Evolutionary conservation across 2,888 invertebrate genomes (phyloP).

Genomic region (Cecidostiba fungosa): DNA sequence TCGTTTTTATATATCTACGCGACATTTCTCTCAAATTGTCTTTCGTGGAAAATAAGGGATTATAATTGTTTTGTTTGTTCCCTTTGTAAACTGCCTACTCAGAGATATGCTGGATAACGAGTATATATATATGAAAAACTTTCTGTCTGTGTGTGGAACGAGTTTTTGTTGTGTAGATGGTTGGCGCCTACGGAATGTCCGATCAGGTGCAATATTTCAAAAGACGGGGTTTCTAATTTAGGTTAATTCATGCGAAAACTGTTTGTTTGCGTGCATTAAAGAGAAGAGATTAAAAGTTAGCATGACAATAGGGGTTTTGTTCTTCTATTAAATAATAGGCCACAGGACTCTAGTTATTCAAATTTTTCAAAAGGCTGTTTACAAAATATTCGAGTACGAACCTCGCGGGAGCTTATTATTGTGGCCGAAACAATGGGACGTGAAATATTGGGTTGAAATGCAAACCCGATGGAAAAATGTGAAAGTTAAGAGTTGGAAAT

Average conservation of each 20-base stretch:
- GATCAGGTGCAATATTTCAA: background rate
- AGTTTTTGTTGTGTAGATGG: constrained; percentile 1
- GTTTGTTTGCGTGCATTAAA: background rate
- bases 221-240: background rate
- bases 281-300: background rate
- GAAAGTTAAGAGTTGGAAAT: background rate
- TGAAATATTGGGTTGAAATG: constrained; percentile 9
- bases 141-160: background rate
- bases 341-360: background rate
- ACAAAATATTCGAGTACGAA: constrained; percentile 2
- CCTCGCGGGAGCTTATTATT: background rate
- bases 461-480: constrained; percentile 31
- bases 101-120: constrained; percentile 5
- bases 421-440: background rate
- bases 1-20: background rate
- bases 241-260: background rate
- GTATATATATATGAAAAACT: background rate
- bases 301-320: constrained; percentile 9
- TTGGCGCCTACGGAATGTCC: background rate
- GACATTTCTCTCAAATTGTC: constrained; percentile 14
- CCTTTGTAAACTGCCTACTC: background rate
- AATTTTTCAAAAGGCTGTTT: background rate
- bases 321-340: background rate
- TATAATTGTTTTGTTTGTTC: constrained; percentile 7
- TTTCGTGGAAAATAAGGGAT: background rate